Base-by-base conservation (phyloP, 2,888 invertebrate species). In the Drosophila limbata region DNA sequence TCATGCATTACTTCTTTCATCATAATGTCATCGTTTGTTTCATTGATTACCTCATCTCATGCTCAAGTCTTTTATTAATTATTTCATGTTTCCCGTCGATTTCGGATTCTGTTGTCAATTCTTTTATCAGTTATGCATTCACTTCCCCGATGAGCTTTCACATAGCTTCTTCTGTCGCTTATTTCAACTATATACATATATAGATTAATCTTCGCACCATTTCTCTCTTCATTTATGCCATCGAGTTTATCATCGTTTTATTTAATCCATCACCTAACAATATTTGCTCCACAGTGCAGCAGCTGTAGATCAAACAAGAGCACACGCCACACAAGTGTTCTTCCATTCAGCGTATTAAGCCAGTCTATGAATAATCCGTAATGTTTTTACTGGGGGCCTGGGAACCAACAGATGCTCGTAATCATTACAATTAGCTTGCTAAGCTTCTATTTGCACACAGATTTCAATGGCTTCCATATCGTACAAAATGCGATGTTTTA, bases 341-440 rank as follows among this genome's bases (percentile, higher is more conserved):
- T 59, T 50, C 25, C 70, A 61, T 52, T 37, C 42, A 47, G 8
- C 21, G 37, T 31, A 19, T 1, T 45, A 35, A 17, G 39, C 25
- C 40, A 9, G n/a, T 28, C 63, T 40, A 59, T 59, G 53, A 77
- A 40, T 68, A 73, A 73, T 78, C 78, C 62, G 21, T 15, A 60
- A 53, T 45, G 62, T 37, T 37, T 66, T 73, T 57, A 47, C 4
- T 57, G 67, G 67, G 60, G 57, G 66, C 55, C 75, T 79, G 75
- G 74, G 74, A 63, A 68, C 17, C 47, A 28, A 25, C 28, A 48
- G 45, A 15, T 42, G 31, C 37, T 13, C 45, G 35, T 56, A 67
- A 73, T 78, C 74, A 62, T 40, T 44, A 47, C 56, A 63, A 69
- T 79, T 60, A 74, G 35, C 39, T 56, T 21, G 33, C 59, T 31